Percentiles rank a stretch among this genome's conserved stretches.
These are phyloP conservation scores for Sorex fumeus DNA, from an alignment of 2,113 vertebrate species.

Conservation along the genomic window DNA sequence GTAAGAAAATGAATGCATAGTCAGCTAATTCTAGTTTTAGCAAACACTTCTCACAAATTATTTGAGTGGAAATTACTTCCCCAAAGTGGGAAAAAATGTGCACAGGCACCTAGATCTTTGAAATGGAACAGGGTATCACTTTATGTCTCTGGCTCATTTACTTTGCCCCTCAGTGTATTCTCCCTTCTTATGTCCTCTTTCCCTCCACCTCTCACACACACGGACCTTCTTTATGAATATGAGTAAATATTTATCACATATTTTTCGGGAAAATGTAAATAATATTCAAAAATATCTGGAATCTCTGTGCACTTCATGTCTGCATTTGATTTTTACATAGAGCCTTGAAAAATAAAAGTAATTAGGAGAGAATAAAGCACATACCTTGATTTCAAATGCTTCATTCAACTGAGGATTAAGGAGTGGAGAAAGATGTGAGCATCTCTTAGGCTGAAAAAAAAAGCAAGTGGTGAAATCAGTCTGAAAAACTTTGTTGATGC, in stretches of 20 bases:
- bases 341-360: background rate
- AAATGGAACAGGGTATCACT: background rate
- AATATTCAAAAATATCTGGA: too few species aligned
- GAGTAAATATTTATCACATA: background rate
- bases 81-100: slow-evolving; percentile 53
- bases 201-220: too few species aligned
- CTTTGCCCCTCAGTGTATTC: background rate
- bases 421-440: background rate
- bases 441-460: background rate
- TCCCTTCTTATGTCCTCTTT: background rate
- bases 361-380: background rate
- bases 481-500: background rate
- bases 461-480: background rate
- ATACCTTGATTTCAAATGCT: background rate
- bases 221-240: background rate
- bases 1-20: slow-evolving; percentile 54
- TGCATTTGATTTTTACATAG: background rate
- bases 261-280: background rate
- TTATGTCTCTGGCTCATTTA: slow-evolving; percentile 7
- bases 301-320: background rate
- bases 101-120: background rate
- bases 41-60: slow-evolving; percentile 67
- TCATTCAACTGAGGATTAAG: background rate
- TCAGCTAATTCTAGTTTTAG: slow-evolving; percentile 58
- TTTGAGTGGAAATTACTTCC: slow-evolving; percentile 63